phyloP scores from a whole-genome alignment of 2,888 invertebrate species.

The Syrista parreyssii region DNA sequence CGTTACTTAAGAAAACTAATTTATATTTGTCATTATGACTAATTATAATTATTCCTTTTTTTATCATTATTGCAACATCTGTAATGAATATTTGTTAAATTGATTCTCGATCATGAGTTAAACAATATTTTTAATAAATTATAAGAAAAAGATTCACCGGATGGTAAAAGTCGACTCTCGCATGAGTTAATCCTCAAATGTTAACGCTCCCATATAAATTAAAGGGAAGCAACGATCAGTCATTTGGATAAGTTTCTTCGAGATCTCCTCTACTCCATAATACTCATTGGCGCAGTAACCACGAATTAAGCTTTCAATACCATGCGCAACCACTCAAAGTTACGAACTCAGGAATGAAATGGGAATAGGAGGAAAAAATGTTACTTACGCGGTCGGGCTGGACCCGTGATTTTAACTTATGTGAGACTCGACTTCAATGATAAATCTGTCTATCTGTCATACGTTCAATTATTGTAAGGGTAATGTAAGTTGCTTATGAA shows the following conservation, averaged over 20 bases:
- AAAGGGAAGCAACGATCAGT: too few relatives aligned
- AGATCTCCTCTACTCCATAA: too few relatives aligned
- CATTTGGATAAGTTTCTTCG: too few relatives aligned
- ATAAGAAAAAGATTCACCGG: constrained; percentile 4
- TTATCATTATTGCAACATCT: constrained; percentile 4
- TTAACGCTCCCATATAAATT: too few relatives aligned
- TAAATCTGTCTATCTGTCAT: constrained; percentile 29
- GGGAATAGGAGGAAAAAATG: constrained; percentile 16
- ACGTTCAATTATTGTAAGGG: constrained; percentile 32
- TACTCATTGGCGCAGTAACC: too few relatives aligned
- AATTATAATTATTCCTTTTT: constrained; percentile 14
- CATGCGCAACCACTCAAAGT: too few relatives aligned
- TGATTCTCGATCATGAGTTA: not conserved
- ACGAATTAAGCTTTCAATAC: too few relatives aligned
- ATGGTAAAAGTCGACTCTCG: not conserved
- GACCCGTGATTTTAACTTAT: too few relatives aligned
- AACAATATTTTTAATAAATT: constrained; percentile 3
- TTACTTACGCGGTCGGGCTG: constrained; percentile 7
- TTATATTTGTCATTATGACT: not conserved
- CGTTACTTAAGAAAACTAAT: too few relatives aligned
- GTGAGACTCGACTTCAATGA: too few relatives aligned
- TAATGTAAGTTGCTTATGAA: constrained; percentile 57
- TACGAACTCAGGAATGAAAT: not conserved
- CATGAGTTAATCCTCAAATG: too few relatives aligned
- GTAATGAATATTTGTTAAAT: not conserved